Percentiles rank a stretch among this genome's conserved stretches.
Conservation (phyloP, 2,113 vertebrate genomes). For the Mormyrus lacerda region DNA sequence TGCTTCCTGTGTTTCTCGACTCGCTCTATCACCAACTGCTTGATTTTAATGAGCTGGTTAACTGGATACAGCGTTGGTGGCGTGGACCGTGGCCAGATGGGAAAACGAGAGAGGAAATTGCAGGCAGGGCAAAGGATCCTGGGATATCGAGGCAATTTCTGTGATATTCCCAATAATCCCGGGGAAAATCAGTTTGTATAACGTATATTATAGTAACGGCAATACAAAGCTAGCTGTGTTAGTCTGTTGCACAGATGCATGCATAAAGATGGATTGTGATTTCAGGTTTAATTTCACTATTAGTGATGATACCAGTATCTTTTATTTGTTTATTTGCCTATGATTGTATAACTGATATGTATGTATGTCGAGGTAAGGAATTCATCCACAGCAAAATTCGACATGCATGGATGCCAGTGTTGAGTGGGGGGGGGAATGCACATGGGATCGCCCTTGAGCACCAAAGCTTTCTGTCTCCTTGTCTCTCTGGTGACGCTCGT, state of each 20-base stretch:
- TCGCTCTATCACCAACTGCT: neutral
- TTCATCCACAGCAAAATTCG: neutral
- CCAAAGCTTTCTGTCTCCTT: neutral
- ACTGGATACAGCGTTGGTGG: neutral
- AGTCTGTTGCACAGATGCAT: neutral
- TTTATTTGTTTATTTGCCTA: neutral
- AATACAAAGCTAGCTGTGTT: too few species aligned
- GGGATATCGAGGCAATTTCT: neutral
- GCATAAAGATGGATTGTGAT: neutral
- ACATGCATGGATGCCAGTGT: neutral
- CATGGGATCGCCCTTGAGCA: neutral
- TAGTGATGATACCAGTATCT: neutral
- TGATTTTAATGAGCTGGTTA: neutral
- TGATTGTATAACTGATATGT: neutral
- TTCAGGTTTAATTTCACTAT: neutral
- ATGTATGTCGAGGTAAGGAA: neutral
- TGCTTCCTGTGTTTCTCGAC: neutral
- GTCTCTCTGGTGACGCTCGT: neutral
- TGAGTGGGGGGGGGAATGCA: neutral
- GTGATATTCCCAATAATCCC: neutral
- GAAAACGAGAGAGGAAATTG: neutral
- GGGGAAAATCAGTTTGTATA: neutral
- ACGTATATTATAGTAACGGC: too few species aligned
- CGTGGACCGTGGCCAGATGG: neutral
- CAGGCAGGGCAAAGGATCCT: neutral